These are phyloP conservation scores for Corvus cornix DNA, from an alignment of 2,113 vertebrate species.

Conservation along the genomic window DNA sequence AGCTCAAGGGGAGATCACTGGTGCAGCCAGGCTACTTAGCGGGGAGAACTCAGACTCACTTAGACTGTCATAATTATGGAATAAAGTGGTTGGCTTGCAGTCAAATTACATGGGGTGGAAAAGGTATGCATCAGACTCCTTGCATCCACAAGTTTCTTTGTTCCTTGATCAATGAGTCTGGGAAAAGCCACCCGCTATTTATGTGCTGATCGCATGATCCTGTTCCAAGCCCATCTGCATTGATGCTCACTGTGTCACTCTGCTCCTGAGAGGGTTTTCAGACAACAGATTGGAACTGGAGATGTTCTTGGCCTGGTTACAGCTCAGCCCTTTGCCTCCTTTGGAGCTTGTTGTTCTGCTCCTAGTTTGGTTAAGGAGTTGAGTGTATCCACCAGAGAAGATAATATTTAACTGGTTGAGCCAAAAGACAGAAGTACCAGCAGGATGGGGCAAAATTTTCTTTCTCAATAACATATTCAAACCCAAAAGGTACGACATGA, in stretches of 20 bases:
- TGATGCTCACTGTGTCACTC: neutral
- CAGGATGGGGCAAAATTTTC: neutral
- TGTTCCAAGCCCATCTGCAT: neutral
- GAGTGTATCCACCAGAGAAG: neutral
- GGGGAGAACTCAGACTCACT: neutral
- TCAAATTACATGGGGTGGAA: neutral
- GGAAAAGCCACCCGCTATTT: rapidly evolving
- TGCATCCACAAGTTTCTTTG: neutral
- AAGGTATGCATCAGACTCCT: neutral
- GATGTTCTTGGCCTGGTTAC: neutral
- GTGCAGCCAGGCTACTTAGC: neutral
- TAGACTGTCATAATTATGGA: neutral
- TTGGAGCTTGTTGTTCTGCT: neutral
- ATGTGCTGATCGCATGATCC: rapidly evolving
- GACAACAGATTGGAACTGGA: neutral
- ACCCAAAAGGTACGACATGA: neutral
- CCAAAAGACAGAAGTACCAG: neutral
- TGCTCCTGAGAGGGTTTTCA: neutral
- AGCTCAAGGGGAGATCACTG: neutral
- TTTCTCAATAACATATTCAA: neutral
- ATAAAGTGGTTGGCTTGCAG: neutral
- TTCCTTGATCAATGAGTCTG: neutral
- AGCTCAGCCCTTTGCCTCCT: neutral
- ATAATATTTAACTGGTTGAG: neutral
- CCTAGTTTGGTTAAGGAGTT: neutral